Evolutionary conservation across 1,140 invertebrate genomes (phyloP), one percentile per base, ranked within the genome.

Genomic region (Drosophila malerkotliana): DNA sequence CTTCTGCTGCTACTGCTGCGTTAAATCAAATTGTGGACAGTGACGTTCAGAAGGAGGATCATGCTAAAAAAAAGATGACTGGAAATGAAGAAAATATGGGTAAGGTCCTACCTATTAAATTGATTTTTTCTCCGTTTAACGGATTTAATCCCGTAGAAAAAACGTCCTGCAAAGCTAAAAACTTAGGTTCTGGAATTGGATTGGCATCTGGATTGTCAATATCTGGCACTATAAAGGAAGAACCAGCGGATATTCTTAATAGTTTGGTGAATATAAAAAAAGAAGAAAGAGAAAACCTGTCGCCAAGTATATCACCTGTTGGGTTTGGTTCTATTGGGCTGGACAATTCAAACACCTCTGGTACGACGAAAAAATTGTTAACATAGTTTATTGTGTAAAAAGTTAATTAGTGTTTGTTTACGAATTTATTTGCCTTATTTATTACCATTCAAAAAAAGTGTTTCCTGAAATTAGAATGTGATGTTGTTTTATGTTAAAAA

Each of bases 251-350:
- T 49, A 49, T 77, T 7, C 9, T 91, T 2, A 56, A 49, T 18
- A 76, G 59, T 48, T 73, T 91, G n/a, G 87, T 76, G 1, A 91
- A 83, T 57, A 57, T 91, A 37, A 91, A 91, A 57, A 91, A 91
- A 47, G 89, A 91, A 53, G 81, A 90, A n/a, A 67, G 89, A 44
- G 79, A 87, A 7, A 64, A 72, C 14, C 56, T 77, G 14, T 87
- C 89, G 3, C 89, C 90, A 37, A 85, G 73, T 3, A 74, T 91
- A 74, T 90, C 90, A 2, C 84, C 89, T 12, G 79, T 80, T 49
- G 90, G 89, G 8, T 91, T 90, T 57, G 81, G 90, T 8, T 77
- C 88, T 8, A 78, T 90, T 67, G 56, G 62, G 12, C 34, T 52
- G 7, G 85, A 78, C 34, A 45, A 32, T 49, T 61, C 64, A 2